A percentile compares a stretch with the other conserved stretches of the same genome.
Evolutionary conservation across 2,113 vertebrate genomes (phyloP).

Genomic region (Balaeniceps rex): DNA sequence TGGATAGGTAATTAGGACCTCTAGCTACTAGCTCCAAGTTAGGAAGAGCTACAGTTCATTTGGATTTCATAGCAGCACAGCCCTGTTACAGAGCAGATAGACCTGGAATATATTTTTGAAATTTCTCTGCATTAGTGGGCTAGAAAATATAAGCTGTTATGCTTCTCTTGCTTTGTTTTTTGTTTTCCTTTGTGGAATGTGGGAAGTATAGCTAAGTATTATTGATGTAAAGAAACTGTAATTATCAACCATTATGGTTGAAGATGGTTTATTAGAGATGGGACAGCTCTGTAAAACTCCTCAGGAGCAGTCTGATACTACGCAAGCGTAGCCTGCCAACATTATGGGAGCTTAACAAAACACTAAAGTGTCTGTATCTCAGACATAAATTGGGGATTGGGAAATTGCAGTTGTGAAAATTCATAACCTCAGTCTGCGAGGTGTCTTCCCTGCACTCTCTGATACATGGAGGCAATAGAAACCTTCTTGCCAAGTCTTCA

Average conservation of each 20-base stretch:
- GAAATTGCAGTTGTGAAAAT: neutral
- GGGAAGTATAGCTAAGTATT: neutral
- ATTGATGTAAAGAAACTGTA: neutral
- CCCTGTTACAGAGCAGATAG: neutral
- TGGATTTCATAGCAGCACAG: conserved; percentile 25
- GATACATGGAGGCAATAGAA: neutral
- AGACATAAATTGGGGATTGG: neutral
- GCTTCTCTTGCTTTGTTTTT: neutral
- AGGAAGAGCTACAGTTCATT: conserved; percentile 14
- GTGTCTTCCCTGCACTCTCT: neutral
- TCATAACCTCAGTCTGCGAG: neutral
- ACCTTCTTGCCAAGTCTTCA: neutral
- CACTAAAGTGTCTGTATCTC: neutral
- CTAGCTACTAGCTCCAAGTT: conserved; percentile 11
- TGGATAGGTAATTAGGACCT: conserved; percentile 58
- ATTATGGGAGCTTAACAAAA: neutral
- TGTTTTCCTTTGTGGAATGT: neutral
- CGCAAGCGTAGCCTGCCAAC: neutral
- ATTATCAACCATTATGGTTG: neutral
- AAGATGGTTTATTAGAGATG: neutral
- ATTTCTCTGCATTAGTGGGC: neutral
- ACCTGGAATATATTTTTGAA: conserved; percentile 10
- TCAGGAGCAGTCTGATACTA: neutral
- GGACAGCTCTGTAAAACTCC: neutral
- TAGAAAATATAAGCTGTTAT: conserved; percentile 3